These are phyloP conservation scores for Strigamia transsilvanica DNA, from an alignment of 2,888 invertebrate genomes.

Conservation along the genomic window DNA sequence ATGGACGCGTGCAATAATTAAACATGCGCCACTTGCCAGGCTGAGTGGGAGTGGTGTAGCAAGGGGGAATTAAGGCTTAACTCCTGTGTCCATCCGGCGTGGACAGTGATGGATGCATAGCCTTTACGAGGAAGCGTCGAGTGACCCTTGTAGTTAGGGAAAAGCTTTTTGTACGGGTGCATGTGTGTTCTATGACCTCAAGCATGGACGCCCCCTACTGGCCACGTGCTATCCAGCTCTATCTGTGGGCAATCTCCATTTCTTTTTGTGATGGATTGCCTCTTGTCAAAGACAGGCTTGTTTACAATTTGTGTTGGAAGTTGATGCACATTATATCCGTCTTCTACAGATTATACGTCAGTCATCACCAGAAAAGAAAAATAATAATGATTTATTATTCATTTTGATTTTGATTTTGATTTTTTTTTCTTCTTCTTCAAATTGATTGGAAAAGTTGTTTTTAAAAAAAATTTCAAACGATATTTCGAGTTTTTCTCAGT, in stretches of 20 bases:
- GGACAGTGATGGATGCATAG: slow-evolving; percentile 32
- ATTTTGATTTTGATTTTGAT: background rate
- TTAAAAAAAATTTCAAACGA: too few relatives aligned
- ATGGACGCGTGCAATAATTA: slow-evolving; percentile 39
- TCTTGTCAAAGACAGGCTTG: slow-evolving; percentile 42
- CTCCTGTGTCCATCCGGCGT: slow-evolving; percentile 21
- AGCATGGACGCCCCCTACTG: slow-evolving; percentile 26
- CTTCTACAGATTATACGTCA: slow-evolving; percentile 12
- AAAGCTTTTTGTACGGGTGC: slow-evolving; percentile 33
- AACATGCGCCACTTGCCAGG: slow-evolving; percentile 31
- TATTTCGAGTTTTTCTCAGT: too few relatives aligned
- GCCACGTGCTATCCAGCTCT: slow-evolving; percentile 3
- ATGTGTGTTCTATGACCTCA: slow-evolving; percentile 19
- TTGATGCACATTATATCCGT: slow-evolving; percentile 32
- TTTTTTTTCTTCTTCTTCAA: too few relatives aligned
- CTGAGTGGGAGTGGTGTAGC: slow-evolving; percentile 18
- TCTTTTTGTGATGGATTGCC: slow-evolving; percentile 36
- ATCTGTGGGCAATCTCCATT: slow-evolving; percentile 32
- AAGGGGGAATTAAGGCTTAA: background rate
- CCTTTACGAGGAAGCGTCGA: slow-evolving; percentile 38
- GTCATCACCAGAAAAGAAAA: background rate
- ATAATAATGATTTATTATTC: slow-evolving; percentile 17
- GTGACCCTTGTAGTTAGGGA: slow-evolving; percentile 38
- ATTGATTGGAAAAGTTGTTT: too few relatives aligned
- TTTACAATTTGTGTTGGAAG: slow-evolving; percentile 36